Evolutionary conservation across 2,113 vertebrate genomes (phyloP), one percentile per base, ranked within the genome.

Genomic region (Hypanus sabinus): DNA sequence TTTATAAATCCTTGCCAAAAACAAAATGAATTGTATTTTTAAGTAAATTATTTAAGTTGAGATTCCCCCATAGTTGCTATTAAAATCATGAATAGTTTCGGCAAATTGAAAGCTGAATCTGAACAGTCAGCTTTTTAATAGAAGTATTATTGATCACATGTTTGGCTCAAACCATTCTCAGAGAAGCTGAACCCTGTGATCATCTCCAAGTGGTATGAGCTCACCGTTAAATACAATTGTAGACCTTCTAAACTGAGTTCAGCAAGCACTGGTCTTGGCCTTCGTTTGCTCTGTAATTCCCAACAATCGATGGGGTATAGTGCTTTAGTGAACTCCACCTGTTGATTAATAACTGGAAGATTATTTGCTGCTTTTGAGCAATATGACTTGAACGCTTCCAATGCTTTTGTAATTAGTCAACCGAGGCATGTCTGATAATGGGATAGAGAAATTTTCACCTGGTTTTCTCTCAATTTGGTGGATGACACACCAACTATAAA

Each of bases 111-210:
- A 27, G 73, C 65, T 92, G 14, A 90, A 90, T 65, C 60, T 27
- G 11, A 68, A 71, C 33, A 93, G 27, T 93, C 70, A 93, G 36
- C 20, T 70, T 92, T 92, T 92, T 70, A 79, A 68, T 92, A n/a
- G 18, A 92, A 70, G 33, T 92, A 92, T 33, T 62, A 81, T 87
- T 87, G 83, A 87, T 87, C 46, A 27, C 83, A 57, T 87, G 88
- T 92, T 87, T 92, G 88, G 88, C 88, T 36, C 18, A 92, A 70
- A n/a, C 88, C 33, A 70, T 1, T 0, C 0, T 38, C 30, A 38
- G 20, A 91, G 60, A 38, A 8, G 18, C 33, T 33, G 36, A 70
- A 7, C 33, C n/a, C 18, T 1, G 2, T 10, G 62, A 38, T 20
- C 70, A 33, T n/a, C 8, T 9, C 62, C 65, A 71, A 92, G 88